Percentiles rank a stretch among this genome's conserved stretches.
Conservation (phyloP, 2,113 vertebrate species). For the Halichoerus grypus region DNA sequence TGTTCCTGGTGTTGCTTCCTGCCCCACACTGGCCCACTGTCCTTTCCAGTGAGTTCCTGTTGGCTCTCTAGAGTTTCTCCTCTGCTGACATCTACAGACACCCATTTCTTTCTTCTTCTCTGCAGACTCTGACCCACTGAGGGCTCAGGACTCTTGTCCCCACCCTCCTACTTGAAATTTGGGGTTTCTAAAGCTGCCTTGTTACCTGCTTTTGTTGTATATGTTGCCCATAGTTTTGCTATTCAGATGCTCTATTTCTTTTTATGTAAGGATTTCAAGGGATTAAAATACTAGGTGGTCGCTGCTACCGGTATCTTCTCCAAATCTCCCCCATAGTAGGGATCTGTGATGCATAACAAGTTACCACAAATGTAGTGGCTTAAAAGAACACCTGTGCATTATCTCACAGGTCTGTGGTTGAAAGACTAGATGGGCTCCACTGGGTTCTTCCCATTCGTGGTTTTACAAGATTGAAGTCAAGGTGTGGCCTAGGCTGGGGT, state of each 20-base stretch:
- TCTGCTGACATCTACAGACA: not conserved
- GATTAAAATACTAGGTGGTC: not conserved
- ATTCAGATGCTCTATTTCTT: not conserved
- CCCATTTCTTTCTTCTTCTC: not conserved
- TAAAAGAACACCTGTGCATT: not conserved
- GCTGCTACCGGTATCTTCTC: not conserved
- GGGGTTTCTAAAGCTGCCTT: not conserved
- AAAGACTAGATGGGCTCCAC: not conserved
- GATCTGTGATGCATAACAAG: not conserved
- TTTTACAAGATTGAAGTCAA: not conserved
- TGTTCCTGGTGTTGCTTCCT: not conserved
- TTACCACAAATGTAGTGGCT: not conserved
- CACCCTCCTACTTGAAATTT: not conserved
- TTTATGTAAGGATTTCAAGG: slow-evolving; percentile 9
- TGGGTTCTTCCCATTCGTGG: not conserved
- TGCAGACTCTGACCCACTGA: not conserved
- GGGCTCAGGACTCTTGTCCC: not conserved
- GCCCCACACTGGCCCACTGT: not conserved
- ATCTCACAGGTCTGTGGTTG: not conserved
- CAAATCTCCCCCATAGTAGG: not conserved
- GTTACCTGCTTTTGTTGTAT: not conserved
- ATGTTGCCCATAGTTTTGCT: not conserved
- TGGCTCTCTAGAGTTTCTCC: not conserved
- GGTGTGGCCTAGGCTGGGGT: not conserved
- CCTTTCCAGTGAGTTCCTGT: not conserved